Percentiles rank a stretch among this genome's conserved stretches.
Conservation (phyloP, 2,113 vertebrate species). For the Capreolus pygargus region DNA sequence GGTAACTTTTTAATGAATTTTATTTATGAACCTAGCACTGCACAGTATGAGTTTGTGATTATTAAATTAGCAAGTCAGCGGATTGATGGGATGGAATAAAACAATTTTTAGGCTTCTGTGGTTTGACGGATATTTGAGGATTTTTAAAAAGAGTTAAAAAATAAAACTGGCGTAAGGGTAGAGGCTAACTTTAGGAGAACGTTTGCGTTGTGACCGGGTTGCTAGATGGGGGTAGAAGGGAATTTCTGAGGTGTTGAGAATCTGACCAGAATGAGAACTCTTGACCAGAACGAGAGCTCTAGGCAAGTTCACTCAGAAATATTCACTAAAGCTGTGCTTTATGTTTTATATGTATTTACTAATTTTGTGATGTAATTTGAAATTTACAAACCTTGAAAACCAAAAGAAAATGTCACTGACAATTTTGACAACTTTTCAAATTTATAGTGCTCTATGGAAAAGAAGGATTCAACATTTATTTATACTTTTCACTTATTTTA, state of each 20-base stretch:
- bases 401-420: not conserved
- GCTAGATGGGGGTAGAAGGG: not conserved
- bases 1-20: not conserved
- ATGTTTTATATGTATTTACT: not conserved
- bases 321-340: not conserved
- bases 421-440: not conserved
- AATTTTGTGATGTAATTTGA: not conserved
- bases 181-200: not conserved
- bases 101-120: not conserved
- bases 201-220: not conserved
- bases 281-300: not conserved
- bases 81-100: not conserved
- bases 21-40: not conserved
- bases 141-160: not conserved
- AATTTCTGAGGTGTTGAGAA: not conserved
- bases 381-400: not conserved
- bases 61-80: not conserved
- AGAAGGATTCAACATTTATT: not conserved
- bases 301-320: not conserved
- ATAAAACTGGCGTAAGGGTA: not conserved
- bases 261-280: not conserved
- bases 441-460: not conserved
- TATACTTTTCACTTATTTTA: not conserved
- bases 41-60: not conserved
- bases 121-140: not conserved